These are phyloP conservation scores for Falcunculus frontatus DNA, from an alignment of 2,113 vertebrate species.

Conservation along the genomic window DNA sequence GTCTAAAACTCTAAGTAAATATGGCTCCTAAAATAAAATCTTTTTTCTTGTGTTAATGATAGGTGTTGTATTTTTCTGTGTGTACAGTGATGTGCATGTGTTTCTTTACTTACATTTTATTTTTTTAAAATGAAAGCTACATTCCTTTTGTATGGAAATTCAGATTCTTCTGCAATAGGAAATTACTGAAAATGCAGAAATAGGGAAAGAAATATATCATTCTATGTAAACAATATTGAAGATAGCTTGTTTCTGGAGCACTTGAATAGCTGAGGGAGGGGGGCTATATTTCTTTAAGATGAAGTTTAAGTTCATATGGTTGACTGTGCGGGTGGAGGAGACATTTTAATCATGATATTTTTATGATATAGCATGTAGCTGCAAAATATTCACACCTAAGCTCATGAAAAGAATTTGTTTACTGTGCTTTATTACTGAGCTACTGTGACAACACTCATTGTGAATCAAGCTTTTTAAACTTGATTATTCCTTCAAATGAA, in stretches of 20 bases:
- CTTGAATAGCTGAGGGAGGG: not conserved
- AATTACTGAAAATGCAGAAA: not conserved
- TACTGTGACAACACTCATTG: not conserved
- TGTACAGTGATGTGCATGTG: not conserved
- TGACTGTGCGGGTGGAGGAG: not conserved
- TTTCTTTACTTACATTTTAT: not conserved
- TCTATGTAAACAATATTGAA: not conserved
- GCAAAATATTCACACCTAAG: not conserved
- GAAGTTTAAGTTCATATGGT: not conserved
- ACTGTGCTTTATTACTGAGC: not conserved
- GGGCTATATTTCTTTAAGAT: not conserved
- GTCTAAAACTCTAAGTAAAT: not conserved
- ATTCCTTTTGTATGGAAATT: not conserved
- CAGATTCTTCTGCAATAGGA: not conserved
- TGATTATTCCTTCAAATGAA: not conserved
- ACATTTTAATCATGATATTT: not conserved
- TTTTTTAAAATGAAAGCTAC: not conserved
- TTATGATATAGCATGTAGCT: not conserved
- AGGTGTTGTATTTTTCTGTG: not conserved
- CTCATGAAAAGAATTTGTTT: not conserved
- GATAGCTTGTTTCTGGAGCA: not conserved
- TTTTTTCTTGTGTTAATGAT: not conserved
- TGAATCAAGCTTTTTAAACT: not conserved
- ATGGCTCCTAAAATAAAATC: not conserved
- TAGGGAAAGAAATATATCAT: not conserved